A percentile compares a stretch with the other conserved stretches of the same genome.
Evolutionary conservation across 1,140 invertebrate genomes (phyloP).

Genomic region (Drosophila busckii): DNA sequence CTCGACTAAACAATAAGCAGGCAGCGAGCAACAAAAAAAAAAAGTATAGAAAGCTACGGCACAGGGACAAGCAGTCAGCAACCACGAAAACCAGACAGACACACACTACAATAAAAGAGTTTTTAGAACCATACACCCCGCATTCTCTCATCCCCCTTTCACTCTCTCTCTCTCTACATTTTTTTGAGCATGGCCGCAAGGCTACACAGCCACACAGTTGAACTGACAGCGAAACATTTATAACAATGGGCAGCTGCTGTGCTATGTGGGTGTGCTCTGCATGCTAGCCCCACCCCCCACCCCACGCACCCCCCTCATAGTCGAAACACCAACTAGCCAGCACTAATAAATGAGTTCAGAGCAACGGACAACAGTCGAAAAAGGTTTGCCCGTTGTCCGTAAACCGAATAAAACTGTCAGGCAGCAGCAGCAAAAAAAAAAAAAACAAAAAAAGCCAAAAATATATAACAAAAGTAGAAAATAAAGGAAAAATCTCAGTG

Average conservation of each 20-base stretch:
- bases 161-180: constrained; percentile 8
- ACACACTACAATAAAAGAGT: constrained; percentile 59
- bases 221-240: constrained; percentile 65
- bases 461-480: too few relatives aligned
- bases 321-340: constrained; percentile 20
- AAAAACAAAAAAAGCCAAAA: constrained; percentile 10
- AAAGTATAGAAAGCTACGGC: constrained; percentile 53
- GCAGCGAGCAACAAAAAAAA: constrained; percentile 21
- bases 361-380: constrained; percentile 42
- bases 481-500: constrained; percentile 40
- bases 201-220: constrained; percentile 38
- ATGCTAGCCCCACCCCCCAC: too few relatives aligned
- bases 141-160: not conserved
- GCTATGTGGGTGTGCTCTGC: too few relatives aligned
- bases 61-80: constrained; percentile 33
- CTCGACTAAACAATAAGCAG: constrained; percentile 45
- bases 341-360: constrained; percentile 74
- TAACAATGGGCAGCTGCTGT: constrained; percentile 53
- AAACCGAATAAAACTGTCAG: constrained; percentile 61
- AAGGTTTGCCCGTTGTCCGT: constrained; percentile 28
- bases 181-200: constrained; percentile 43
- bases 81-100: constrained; percentile 55
- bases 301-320: too few relatives aligned
- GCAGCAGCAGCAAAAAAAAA: not conserved
- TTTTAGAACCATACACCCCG: constrained; percentile 15